Evolutionary conservation across 1,140 invertebrate species (phyloP), one percentile per base, ranked within the genome.

Genomic region (Eueides isabella): DNA sequence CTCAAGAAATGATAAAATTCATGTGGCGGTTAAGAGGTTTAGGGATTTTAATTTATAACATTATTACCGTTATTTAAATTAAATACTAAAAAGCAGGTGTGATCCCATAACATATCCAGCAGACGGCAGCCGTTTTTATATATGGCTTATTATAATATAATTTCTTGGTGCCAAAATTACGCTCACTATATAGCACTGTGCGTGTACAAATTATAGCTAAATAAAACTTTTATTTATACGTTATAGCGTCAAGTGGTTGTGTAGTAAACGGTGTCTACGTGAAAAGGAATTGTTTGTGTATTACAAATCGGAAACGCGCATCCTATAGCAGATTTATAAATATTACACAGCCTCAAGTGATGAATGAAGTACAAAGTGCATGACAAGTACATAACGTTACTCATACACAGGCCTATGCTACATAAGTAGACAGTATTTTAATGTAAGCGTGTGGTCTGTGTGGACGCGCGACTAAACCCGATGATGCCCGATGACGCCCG

Each of bases 331-430:
- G 48, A 55, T 19, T 26, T 26, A 55, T 55, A 26, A 55, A 55
- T 23, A 55, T 26, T 55, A 55, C 48, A 55, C 48, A 55, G 48
- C 48, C 48, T 74, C 78, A 77, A 80, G 86, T 88, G 85, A 86
- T 88, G 73, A 41, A 75, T 74, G 82, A 83, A 88, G 86, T 88
- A 86, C 86, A 88, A 88, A 88, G 71, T 79, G 79, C 77, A 80
- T 82, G 80, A 80, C 78, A 74, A 82, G 82, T 84, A 84, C 82
- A 84, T 80, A 75, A 63, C 19, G 55, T 64, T 41, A 67, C 55
- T 28, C 48, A 38, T 11, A 26, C 44, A 55, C 48, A 5, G 48
- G 23, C 48, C 19, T 26, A 55, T 26, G 48, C 48, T 26, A 26
- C 23, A 26, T 55, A n/a, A 55, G 48, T 26, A 14, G 23, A 55